phyloP scores from a whole-genome alignment of 1,140 invertebrate species.

The Camponotus vicinus region DNA sequence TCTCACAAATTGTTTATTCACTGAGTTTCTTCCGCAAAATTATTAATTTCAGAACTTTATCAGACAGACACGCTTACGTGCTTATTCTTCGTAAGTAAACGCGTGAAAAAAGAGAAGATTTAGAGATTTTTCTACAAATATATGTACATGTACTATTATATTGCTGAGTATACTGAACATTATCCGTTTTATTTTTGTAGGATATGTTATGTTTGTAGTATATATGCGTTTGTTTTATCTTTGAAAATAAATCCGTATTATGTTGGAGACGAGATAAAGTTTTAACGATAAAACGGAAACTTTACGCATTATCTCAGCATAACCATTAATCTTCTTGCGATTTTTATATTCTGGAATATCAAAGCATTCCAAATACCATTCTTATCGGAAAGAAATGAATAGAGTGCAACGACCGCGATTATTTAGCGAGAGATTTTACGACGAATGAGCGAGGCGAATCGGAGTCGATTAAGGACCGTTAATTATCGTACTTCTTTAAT shows the following conservation, averaged over 20 bases:
- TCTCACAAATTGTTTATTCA: conserved; percentile 27
- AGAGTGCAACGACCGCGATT: not conserved
- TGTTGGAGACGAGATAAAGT: conserved; percentile 20
- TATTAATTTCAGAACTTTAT: conserved; percentile 7
- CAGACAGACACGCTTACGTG: not conserved
- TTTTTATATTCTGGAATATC: conserved; percentile 6
- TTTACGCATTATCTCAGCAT: not conserved
- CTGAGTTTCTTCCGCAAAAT: conserved; percentile 22
- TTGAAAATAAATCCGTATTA: not conserved
- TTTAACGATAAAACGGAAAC: not conserved
- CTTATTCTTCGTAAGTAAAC: not conserved
- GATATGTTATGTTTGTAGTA: too few relatives aligned
- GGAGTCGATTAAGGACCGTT: conserved; percentile 8
- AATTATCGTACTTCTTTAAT: conserved; percentile 53
- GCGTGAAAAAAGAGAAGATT: not conserved
- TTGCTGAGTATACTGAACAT: too few relatives aligned
- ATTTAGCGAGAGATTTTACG: not conserved
- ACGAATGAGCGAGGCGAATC: conserved; percentile 24
- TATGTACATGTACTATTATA: too few relatives aligned
- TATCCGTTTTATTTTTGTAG: too few relatives aligned
- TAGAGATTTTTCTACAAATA: too few relatives aligned
- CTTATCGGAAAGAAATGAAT: not conserved
- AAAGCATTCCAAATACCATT: not conserved
- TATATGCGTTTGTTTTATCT: not conserved
- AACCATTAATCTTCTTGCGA: conserved; percentile 13